These are phyloP conservation scores for Chymomyza procnemis DNA, from an alignment of 2,888 invertebrate genomes.

Conservation along the genomic window DNA sequence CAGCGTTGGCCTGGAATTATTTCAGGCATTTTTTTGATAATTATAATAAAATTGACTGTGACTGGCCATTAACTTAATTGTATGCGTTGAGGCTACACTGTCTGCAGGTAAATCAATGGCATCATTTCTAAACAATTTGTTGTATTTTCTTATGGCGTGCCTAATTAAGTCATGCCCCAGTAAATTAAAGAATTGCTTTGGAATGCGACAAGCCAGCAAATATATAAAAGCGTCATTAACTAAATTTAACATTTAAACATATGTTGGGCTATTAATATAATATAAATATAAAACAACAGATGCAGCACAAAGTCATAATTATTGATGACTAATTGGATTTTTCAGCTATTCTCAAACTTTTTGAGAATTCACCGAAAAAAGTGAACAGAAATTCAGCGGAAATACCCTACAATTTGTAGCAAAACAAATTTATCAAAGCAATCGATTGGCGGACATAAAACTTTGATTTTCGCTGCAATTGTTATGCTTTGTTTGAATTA, in stretches of 20 bases:
- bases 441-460: neutral
- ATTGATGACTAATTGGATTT: conserved; percentile 72
- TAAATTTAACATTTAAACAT: conserved; percentile 59
- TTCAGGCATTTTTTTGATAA: conserved; percentile 62
- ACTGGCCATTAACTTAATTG: neutral
- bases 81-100: neutral
- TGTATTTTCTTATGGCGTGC: conserved; percentile 55
- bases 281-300: conserved; percentile 23
- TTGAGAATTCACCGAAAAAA: conserved; percentile 31
- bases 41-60: conserved; percentile 25
- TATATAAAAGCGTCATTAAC: conserved; percentile 35
- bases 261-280: conserved; percentile 39
- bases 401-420: too few relatives aligned
- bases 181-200: neutral
- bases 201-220: conserved; percentile 39
- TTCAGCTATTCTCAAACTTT: conserved; percentile 52
- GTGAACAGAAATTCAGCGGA: neutral
- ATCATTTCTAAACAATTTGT: conserved; percentile 20
- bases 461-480: neutral
- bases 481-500: too few relatives aligned
- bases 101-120: conserved; percentile 21
- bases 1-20: conserved; percentile 36
- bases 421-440: too few relatives aligned
- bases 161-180: conserved; percentile 41
- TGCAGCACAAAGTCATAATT: conserved; percentile 18